These are phyloP conservation scores for Danio kyathit DNA, from an alignment of 2,797 vertebrate species.

Conservation along the genomic window DNA sequence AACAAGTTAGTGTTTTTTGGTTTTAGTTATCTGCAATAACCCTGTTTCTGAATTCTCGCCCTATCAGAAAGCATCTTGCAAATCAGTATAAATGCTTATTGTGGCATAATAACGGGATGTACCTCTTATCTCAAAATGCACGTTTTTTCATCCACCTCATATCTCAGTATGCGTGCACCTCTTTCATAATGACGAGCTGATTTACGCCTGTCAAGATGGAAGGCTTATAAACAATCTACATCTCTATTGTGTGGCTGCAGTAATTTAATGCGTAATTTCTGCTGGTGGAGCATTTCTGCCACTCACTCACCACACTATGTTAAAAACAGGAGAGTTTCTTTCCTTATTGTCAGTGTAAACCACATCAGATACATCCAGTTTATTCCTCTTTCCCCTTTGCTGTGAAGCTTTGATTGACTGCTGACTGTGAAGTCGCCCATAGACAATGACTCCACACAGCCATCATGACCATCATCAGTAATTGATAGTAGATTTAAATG, in stretches of 20 bases:
- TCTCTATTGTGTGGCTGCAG: constrained; percentile 35
- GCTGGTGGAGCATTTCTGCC: constrained; percentile 42
- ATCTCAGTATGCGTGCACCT: constrained; percentile 22
- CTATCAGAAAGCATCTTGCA: not conserved
- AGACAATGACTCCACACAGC: constrained; percentile 43
- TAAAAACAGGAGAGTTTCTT: constrained; percentile 40
- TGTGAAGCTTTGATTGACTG: constrained; percentile 43
- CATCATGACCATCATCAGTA: constrained; percentile 53
- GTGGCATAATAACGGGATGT: not conserved
- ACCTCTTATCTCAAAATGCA: constrained; percentile 30
- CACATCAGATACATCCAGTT: constrained; percentile 39
- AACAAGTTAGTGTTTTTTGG: no score
- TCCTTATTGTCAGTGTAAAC: constrained; percentile 42
- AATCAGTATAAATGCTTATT: constrained; percentile 7
- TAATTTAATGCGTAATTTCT: constrained; percentile 30
- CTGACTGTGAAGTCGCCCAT: constrained; percentile 44
- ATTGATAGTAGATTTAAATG: constrained; percentile 50
- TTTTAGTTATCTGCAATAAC: no score
- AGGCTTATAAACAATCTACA: constrained; percentile 36
- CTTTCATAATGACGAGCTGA: constrained; percentile 43
- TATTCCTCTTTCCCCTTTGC: constrained; percentile 4
- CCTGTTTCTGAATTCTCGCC: not conserved
- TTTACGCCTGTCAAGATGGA: constrained; percentile 39
- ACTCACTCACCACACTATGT: constrained; percentile 15
- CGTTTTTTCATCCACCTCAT: constrained; percentile 29